Base-by-base conservation (phyloP, 2,797 vertebrate genomes). In the Pachyuromys duprasi region DNA sequence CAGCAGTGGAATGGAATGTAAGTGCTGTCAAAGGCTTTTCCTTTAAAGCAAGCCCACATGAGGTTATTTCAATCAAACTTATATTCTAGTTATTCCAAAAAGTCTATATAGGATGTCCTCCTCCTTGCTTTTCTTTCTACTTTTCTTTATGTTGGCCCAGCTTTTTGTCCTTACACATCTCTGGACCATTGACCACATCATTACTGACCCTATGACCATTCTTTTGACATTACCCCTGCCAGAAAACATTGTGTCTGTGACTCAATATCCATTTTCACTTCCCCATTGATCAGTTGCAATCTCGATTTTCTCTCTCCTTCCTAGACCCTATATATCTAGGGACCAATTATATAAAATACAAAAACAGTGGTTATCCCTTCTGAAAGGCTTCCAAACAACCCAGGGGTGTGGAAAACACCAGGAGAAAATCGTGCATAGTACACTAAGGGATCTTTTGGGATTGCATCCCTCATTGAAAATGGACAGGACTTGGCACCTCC, bases 1-100 rank as follows among this genome's bases (percentile, higher is more conserved):
- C 99, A 93, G 76, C 63, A 0, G 31, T 39, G 28, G n/a, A 57
- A 42, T 57, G 89, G 78, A 81, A 81, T 17, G 89, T 72, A 45
- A 91, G 65, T 98, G 26, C 39, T 7, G 2, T 45, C 62, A 28
- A 5, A 6, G 2, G 24, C 7, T 65, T 90, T 80, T 67, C 67
- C 55, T 57, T 57, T 57, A 18, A 57, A 18, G 55, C 55, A 18
- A 57, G 15, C 55, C 55, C 55, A 57, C 17, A 18, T 57, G 55
- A 57, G 2, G 55, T 57, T 57, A 57, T 57, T 57, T 57, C 55
- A 57, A 57, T 57, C 55, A 57, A 57, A 57, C 17, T 57, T 15
- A 15, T 3, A 57, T 57, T 57, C 55, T 57, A 57, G 55, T 15
- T 57, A 57, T 57, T 57, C 55, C 55, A 57, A 57, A 57, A 57